These are phyloP conservation scores for Euleptes europaea DNA, from an alignment of 2,113 vertebrate species.

Conservation along the genomic window DNA sequence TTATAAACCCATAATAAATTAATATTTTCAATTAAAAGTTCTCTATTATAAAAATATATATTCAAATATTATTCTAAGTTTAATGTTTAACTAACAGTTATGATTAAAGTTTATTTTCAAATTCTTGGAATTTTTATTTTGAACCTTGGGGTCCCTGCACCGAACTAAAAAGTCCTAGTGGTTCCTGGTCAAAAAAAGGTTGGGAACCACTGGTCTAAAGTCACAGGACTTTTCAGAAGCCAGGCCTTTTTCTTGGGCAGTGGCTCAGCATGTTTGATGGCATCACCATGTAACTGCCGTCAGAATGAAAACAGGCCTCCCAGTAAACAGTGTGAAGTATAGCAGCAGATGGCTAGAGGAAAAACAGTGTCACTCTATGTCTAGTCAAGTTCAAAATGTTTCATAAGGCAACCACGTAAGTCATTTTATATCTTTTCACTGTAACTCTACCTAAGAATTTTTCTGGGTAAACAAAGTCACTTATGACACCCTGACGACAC, in stretches of 20 bases:
- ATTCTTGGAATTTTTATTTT: no score
- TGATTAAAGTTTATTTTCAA: no score
- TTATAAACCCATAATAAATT: no score
- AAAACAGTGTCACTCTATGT: slow-evolving; percentile 42
- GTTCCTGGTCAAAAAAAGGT: no score
- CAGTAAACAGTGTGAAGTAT: slow-evolving; percentile 34
- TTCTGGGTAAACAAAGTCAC: slow-evolving; percentile 46
- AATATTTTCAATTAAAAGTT: no score
- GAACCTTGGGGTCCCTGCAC: no score
- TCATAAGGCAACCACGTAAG: slow-evolving; percentile 50
- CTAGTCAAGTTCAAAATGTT: slow-evolving; percentile 67
- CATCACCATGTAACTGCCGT: slow-evolving; percentile 1
- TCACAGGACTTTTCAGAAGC: not conserved
- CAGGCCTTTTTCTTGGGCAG: not conserved
- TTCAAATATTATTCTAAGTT: no score
- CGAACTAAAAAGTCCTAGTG: no score
- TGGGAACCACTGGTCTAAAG: no score
- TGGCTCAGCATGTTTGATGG: slow-evolving; percentile 21
- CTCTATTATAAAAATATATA: no score
- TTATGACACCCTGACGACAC: not conserved
- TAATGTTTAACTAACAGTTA: no score
- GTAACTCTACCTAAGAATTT: slow-evolving; percentile 59
- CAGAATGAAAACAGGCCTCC: slow-evolving; percentile 47
- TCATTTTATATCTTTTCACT: slow-evolving; percentile 56
- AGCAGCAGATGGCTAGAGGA: slow-evolving; percentile 33